Evolutionary conservation across 2,113 vertebrate genomes (phyloP), one percentile per base, ranked within the genome.

Genomic region (Odocoileus hemionus): DNA sequence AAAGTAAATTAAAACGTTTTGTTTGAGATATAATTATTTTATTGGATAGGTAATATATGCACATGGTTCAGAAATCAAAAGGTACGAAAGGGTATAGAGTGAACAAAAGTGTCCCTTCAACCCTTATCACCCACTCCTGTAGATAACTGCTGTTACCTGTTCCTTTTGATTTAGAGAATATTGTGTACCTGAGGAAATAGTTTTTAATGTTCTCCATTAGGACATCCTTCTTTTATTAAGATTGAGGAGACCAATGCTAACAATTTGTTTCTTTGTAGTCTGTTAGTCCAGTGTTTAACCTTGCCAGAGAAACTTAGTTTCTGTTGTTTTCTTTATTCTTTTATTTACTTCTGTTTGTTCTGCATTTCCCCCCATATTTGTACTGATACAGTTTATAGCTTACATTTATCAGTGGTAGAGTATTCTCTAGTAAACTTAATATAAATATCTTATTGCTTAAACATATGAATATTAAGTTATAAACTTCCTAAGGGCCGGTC

Each of bases 11-110:
- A 60, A 74, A 60, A 67, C 52, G 25, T 79, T 94, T 92, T 76
- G 14, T 47, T 74, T 93, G 57, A 61, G 36, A n/a, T 85, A 70
- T 50, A 91, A 43, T 79, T 45, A 86, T 91, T 93, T 96, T 96
- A 89, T 96, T 91, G 64, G 85, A 55, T 97, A 96, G 86, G 83
- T 91, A 93, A 89, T 86, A 91, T 78, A 79, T 97, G 78, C 78
- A 86, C 93, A 94, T 93, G 64, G 58, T 95, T 92, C 94, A 97
- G 82, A 95, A 96, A 86, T 96, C 91, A 95, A 92, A 95, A 95
- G 50, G 55, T 92, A 78, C 28, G 50, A 78, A 95, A 94, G 89
- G 70, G 79, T 96, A 78, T 96, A 82, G 88, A 96, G 55, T 95
- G 85, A 96, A 96, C 85, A 90, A 94, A 89, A 92, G 84, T 94